Conservation (phyloP, 2,888 invertebrate genomes). For the Hypsopygia costalis region DNA sequence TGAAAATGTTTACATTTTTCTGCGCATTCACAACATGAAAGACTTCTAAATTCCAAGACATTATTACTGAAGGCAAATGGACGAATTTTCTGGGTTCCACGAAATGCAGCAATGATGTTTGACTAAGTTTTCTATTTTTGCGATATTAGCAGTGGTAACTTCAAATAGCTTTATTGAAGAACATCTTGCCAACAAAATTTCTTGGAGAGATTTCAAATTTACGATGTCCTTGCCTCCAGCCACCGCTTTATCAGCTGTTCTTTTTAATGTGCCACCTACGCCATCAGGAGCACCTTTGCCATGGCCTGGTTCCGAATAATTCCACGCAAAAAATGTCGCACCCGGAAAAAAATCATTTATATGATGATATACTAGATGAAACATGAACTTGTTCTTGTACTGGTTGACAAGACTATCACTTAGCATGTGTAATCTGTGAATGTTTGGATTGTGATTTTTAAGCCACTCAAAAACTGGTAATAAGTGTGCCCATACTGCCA, state of each 20-base stretch:
- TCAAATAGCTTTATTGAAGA: too few species aligned
- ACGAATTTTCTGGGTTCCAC: too few species aligned
- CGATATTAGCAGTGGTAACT: too few species aligned
- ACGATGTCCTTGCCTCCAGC: constrained; percentile 19
- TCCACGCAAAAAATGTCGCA: constrained; percentile 26
- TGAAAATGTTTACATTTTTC: too few species aligned
- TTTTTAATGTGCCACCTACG: constrained; percentile 38
- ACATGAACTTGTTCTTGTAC: constrained; percentile 22
- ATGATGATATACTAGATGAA: constrained; percentile 10
- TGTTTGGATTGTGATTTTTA: too few species aligned
- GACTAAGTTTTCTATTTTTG: too few species aligned
- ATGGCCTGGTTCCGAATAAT: constrained; percentile 39
- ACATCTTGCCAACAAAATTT: background rate
- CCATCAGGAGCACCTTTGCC: constrained; percentile 37
- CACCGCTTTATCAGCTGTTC: constrained; percentile 30
- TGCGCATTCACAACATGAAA: too few species aligned
- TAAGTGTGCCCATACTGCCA: constrained; percentile 19
- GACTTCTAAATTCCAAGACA: too few species aligned
- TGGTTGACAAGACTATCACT: constrained; percentile 2
- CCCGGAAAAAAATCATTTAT: constrained; percentile 11
- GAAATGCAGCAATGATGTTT: too few species aligned
- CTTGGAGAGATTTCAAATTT: too few species aligned
- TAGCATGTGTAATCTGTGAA: too few species aligned
- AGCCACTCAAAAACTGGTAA: constrained; percentile 14
- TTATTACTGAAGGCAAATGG: too few species aligned